Evolutionary conservation across 2,888 invertebrate genomes (phyloP), one percentile per base, ranked within the genome.

Genomic region (Chaitophorus viminalis): DNA sequence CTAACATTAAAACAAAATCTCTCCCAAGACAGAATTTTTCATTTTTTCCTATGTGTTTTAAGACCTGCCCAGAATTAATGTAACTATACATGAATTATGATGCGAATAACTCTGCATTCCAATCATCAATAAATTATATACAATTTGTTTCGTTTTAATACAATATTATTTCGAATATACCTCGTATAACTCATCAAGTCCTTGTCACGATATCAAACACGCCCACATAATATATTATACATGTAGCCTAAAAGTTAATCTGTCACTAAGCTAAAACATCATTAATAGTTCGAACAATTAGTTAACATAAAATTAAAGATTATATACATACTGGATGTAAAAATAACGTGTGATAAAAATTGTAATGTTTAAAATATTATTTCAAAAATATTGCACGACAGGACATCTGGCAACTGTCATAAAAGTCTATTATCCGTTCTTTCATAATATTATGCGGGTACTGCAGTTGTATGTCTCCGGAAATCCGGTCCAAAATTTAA

Each of bases 401-500:
- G 39, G 31, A 75, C 75, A 84, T 76, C 75, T 83, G 75, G 65
- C 21, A 60, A 36, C 65, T 36, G 17, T 18, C 65, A 29, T 79
- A 36, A 36, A 6, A 74, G 39, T 60, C 52, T 36, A 36, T 83
- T 83, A 60, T 82, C 72, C 70, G 31, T 39, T 33, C 29, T 39
- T 29, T 46, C 65, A 39, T 54, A 21, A 76, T 31, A 83, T 17
- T 65, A 84, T 75, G 29, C 39, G 39, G n/a, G 68, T 9, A 81
- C 21, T 54, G n/a, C 31, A 76, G 60, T 65, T 11, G 36, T 18
- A 29, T 33, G 82, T 70, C 72, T 72, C 70, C 86, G 86, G 86
- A 86, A 72, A 86, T 86, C 86, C 86, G 86, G 86, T 79, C 70
- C 9, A 72, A 70, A 86, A 86, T 52, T 36, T 46, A 46, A 39